These are phyloP conservation scores for Anguilla pacifica DNA, from an alignment of 2,797 vertebrate genomes.

Conservation along the genomic window DNA sequence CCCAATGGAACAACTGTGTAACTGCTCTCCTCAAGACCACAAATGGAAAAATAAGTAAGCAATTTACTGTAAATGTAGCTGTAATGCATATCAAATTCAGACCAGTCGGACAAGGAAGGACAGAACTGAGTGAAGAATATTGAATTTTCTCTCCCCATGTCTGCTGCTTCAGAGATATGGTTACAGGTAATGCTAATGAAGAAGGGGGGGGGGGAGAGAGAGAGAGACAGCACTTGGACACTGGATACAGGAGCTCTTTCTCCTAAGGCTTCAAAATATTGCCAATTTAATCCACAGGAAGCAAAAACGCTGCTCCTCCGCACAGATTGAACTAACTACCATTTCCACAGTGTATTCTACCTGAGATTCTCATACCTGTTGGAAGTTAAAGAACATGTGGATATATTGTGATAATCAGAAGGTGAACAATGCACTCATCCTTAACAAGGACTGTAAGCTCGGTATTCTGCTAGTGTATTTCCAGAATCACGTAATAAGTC, in stretches of 20 bases:
- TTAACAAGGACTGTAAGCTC: conserved; percentile 30
- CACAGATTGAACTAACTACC: no score
- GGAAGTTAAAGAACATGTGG: neutral
- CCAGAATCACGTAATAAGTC: conserved; percentile 43
- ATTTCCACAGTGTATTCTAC: neutral
- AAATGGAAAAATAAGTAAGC: neutral
- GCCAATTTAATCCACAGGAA: neutral
- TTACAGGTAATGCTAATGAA: conserved; percentile 13
- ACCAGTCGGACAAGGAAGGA: neutral
- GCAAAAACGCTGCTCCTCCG: neutral
- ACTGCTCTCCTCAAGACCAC: neutral
- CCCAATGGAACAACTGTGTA: neutral
- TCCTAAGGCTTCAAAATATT: neutral
- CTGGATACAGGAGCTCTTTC: conserved; percentile 11
- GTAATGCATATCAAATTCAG: conserved; percentile 12
- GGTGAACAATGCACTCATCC: conserved; percentile 35
- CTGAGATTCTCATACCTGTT: neutral
- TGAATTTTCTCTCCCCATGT: neutral
- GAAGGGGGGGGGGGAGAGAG: neutral
- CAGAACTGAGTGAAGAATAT: neutral
- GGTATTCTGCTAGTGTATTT: conserved; percentile 21
- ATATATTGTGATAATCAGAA: neutral
- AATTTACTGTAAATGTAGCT: neutral
- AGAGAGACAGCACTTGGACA: neutral
- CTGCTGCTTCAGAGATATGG: conserved; percentile 15